These are phyloP conservation scores for Chironex yamaguchii DNA, from an alignment of 30 jellyfish, hydroid and myxozoan species.

Conservation along the genomic window DNA sequence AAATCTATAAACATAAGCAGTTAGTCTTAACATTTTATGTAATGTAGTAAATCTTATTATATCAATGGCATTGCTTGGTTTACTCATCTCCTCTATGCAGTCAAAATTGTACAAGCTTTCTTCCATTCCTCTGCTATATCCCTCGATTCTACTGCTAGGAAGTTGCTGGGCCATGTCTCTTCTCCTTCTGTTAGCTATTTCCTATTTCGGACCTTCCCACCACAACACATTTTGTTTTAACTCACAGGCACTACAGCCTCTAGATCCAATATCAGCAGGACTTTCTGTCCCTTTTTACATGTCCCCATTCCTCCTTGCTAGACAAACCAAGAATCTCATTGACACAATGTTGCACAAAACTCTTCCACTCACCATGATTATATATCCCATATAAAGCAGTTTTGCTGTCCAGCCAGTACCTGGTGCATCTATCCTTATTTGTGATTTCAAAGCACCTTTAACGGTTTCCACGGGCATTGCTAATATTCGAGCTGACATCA, in stretches of 20 bases:
- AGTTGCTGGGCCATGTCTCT: conserved; percentile 29
- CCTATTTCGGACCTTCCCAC: conserved; percentile 67
- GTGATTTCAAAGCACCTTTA: neutral
- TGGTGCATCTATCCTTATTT: conserved; percentile 8
- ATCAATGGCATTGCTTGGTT: neutral
- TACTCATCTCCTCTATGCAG: neutral
- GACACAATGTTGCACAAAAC: conserved; percentile 22
- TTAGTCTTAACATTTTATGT: conserved; percentile 1
- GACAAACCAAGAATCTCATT: neutral
- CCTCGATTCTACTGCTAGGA: neutral
- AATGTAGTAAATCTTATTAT: neutral
- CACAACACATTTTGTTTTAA: conserved; percentile 14
- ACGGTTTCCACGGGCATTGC: conserved; percentile 6
- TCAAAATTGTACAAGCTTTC: neutral
- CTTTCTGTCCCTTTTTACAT: conserved; percentile 4
- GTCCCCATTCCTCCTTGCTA: conserved; percentile 11
- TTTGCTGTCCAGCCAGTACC: conserved; percentile 50
- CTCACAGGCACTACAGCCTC: conserved; percentile 10
- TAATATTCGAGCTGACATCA: neutral
- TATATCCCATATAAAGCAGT: conserved; percentile 22
- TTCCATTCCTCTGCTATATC: neutral
- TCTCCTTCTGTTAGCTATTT: conserved; percentile 19
- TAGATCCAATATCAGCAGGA: conserved; percentile 57
- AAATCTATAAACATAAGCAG: conserved; percentile 10
- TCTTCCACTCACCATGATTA: conserved; percentile 7